Base-by-base conservation (phyloP, 1,140 invertebrate species). In the Conopomorpha cramerella region DNA sequence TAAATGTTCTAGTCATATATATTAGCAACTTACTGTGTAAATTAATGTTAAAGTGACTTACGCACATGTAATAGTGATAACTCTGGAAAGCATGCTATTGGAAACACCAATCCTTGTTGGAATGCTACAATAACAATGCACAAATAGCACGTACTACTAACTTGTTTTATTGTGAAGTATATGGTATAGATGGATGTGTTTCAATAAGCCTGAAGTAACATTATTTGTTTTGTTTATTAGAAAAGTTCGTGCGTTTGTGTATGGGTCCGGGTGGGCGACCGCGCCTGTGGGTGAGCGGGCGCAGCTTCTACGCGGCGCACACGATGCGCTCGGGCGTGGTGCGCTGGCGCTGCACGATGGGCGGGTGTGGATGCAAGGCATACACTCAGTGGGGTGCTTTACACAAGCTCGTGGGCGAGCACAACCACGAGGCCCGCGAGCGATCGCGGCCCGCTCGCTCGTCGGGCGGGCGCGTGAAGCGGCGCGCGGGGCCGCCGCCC, bases 331-430 rank as follows among this genome's bases (percentile, higher is more conserved):
- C 67, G 0, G 71, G 71, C 11, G 57, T 70, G 2, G 70, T 74
- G 27, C 62, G 70, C 33, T 74, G 67, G 71, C 58, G 70, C 2
- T 76, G 70, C 41, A 76, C 67, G 0, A 72, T 72, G 71, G 71
- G 67, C 26, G 67, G 70, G 28, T 76, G 70, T 34, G 67, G 63
- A 12, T 72, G 67, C 42, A 76, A 76, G 40, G 71, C 67, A 0
- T 76, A 76, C 49, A 76, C 70, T 4, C 70, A 65, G 39, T 70
- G 62, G 38, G 67, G 67, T 23, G 57, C 57, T 1, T 44, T 72
- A 2, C 67, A 68, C 44, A 76, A 72, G 33, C 52, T 72, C 13
- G 58, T 76, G 14, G 67, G 71, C 3, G 67, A 72, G 37, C 67
- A 72, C 43, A 76, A 72, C 43, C 70, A 72, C 45, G 50, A 37